These are phyloP conservation scores for Hirtodrosophila confusa DNA, from an alignment of 2,888 invertebrate species.

Conservation along the genomic window DNA sequence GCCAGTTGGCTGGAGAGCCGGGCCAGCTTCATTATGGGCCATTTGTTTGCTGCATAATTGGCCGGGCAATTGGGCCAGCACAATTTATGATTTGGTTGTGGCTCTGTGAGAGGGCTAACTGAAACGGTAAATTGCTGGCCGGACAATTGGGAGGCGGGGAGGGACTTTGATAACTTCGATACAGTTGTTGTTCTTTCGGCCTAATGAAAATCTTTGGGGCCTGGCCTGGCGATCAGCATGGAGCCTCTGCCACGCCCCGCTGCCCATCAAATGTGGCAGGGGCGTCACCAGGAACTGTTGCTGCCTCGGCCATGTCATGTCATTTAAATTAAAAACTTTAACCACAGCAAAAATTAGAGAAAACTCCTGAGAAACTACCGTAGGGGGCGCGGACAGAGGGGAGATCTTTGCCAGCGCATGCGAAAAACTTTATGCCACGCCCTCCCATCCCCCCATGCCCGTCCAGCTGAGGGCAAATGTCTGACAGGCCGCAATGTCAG, in stretches of 20 bases:
- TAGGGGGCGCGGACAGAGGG: neutral
- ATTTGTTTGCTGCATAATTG: conserved; percentile 78
- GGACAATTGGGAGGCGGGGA: neutral
- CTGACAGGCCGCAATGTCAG: conserved; percentile 48
- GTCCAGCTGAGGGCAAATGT: conserved; percentile 5
- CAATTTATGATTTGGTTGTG: conserved; percentile 68
- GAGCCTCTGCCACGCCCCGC: conserved; percentile 59
- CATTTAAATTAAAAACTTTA: conserved; percentile 78
- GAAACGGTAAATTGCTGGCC: conserved; percentile 53
- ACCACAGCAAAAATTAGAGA: conserved; percentile 55
- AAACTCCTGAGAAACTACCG: conserved; percentile 20
- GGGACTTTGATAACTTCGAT: conserved; percentile 37
- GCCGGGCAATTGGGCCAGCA: conserved; percentile 70
- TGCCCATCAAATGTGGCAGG: conserved; percentile 66
- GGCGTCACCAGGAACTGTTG: conserved; percentile 50
- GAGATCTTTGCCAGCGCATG: conserved; percentile 4
- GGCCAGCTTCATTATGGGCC: conserved; percentile 75
- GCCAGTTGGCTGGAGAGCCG: conserved; percentile 24
- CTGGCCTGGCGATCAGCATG: conserved; percentile 62
- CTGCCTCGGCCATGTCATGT: conserved; percentile 56
- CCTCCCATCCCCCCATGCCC: conserved; percentile 12
- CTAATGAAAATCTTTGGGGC: conserved; percentile 65
- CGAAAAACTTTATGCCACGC: conserved; percentile 52
- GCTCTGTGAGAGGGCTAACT: neutral
- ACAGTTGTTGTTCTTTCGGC: conserved; percentile 40